Evolutionary conservation across 2,797 vertebrate species (phyloP).

Genomic region (Numenius phaeopus): DNA sequence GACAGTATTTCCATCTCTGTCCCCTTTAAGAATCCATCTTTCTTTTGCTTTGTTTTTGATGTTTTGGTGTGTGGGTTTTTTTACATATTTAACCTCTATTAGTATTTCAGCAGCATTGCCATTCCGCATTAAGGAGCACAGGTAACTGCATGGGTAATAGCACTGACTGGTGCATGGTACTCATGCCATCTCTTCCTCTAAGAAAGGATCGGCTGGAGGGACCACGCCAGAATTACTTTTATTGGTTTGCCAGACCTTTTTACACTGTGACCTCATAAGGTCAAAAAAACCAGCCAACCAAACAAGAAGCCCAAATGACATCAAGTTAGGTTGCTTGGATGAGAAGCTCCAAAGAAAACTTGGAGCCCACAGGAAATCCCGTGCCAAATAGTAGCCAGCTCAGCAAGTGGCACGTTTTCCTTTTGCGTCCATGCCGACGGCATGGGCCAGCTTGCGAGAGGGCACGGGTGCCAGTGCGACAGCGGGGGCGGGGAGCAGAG

Average conservation of each 20-base stretch:
- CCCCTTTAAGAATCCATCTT: neutral
- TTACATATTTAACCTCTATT: neutral
- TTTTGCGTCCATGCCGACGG: neutral
- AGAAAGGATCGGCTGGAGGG: neutral
- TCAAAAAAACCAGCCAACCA: neutral
- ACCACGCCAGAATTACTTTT: neutral
- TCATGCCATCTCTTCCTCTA: neutral
- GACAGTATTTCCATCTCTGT: neutral
- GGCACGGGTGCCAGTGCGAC: neutral
- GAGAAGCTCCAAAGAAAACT: neutral
- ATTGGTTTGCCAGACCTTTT: neutral
- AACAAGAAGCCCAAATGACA: neutral
- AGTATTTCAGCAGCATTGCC: neutral
- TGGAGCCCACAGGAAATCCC: neutral
- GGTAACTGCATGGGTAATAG: accelerated
- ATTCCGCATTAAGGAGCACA: neutral
- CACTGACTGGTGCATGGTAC: neutral
- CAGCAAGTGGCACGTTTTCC: accelerated
- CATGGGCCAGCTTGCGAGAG: neutral
- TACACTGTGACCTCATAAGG: neutral
- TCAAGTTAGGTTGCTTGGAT: neutral
- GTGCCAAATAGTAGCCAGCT: neutral
- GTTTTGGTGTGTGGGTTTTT: neutral
- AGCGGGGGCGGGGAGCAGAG: neutral
- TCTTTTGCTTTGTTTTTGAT: neutral